These are phyloP conservation scores for Perca schrenkii DNA, from an alignment of 2,113 vertebrate species.

Conservation along the genomic window DNA sequence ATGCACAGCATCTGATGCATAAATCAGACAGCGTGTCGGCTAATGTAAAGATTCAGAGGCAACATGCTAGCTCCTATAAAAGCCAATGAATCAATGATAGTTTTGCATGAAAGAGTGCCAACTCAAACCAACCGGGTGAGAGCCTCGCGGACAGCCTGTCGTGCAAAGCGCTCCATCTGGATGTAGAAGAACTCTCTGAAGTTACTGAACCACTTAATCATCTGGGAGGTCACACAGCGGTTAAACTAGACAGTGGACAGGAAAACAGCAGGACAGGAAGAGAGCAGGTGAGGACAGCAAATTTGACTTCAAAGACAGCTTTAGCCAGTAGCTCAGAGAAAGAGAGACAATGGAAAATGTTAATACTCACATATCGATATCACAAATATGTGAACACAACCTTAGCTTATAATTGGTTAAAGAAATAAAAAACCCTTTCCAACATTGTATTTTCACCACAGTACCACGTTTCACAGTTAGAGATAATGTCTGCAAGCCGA, in stretches of 20 bases:
- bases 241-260: constrained; percentile 81
- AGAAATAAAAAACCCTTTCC: not conserved
- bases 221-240: constrained; percentile 88
- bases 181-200: constrained; percentile 91
- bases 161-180: constrained; percentile 88
- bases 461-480: not conserved
- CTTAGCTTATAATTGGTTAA: not conserved
- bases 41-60: not conserved
- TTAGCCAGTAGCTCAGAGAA: not conserved
- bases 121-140: constrained; percentile 72
- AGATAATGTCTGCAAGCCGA: not conserved
- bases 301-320: not conserved
- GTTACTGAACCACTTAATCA: constrained; percentile 91
- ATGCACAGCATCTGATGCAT: not conserved
- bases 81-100: constrained; percentile 10
- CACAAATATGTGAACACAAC: not conserved
- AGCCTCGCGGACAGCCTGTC: constrained; percentile 85
- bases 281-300: constrained; percentile 24
- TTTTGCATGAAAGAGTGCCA: constrained; percentile 41
- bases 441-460: not conserved
- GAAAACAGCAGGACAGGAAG: constrained; percentile 34
- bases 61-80: not conserved
- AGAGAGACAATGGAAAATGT: not conserved
- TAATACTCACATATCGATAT: not conserved
- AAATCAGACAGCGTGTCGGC: not conserved